Base-by-base conservation (phyloP, 2,888 invertebrate species). In the Trypoxylon attenuatum region DNA sequence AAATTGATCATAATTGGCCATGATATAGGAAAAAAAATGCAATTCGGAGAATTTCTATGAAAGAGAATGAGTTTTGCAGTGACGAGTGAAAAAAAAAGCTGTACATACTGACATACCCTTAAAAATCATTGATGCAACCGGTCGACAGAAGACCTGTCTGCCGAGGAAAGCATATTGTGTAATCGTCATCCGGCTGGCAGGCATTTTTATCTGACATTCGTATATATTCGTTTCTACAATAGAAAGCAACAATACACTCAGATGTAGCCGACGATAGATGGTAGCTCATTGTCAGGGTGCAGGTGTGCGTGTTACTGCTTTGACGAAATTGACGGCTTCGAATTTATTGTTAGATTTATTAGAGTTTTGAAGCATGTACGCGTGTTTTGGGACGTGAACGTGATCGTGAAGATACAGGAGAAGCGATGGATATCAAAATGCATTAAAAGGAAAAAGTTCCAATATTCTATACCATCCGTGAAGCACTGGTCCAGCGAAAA, bases 91-190 rank as follows among this genome's bases (percentile, higher is more conserved):
- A 62, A 68, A n/a, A n/a, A n/a, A n/a, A n/a, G n/a, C n/a, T n/a
- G n/a, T n/a, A n/a, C n/a, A n/a, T n/a, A n/a, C n/a, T n/a, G n/a
- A n/a, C n/a, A n/a, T n/a, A n/a, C n/a, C n/a, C n/a, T n/a, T n/a
- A n/a, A n/a, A n/a, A n/a, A n/a, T n/a, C n/a, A n/a, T n/a, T n/a
- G n/a, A n/a, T n/a, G n/a, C n/a, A n/a, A n/a, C n/a, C 87, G 55
- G 91, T 87, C 54, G 92, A 63, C 91, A 91, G 83, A 90, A 91
- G 66, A 90, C 87, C 61, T 87, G 83, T 59, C 91, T 90, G 49
- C 92, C 92, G 87, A 91, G 89, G 63, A 91, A 68, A 5, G 89
- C 89, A 85, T 91, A 92, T 82, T 91, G 88, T 78, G 88, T 88
- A 69, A 92, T 84, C 47, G 89, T 87, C 65, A 84, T 86, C 69